Percentiles rank a stretch among this genome's conserved stretches.
Evolutionary conservation across 2,888 invertebrate genomes (phyloP).

Genomic region (Lamellibrachia columna): DNA sequence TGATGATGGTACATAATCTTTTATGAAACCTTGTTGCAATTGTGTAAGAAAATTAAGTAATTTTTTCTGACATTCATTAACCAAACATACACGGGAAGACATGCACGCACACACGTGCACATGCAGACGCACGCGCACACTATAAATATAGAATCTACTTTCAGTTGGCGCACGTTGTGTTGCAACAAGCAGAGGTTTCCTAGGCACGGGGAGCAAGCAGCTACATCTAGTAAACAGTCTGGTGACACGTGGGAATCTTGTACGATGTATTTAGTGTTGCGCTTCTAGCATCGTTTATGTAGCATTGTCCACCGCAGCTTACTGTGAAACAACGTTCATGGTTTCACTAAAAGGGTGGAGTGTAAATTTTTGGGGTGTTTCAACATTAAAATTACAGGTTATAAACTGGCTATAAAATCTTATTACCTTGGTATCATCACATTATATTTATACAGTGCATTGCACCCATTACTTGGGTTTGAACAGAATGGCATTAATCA

Average conservation of each 20-base stretch:
- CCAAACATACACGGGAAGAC: background rate
- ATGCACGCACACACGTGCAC: background rate
- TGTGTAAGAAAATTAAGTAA: background rate
- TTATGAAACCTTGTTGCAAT: background rate
- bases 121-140: background rate
- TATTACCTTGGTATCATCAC: no score
- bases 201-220: conserved; percentile 7
- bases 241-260: background rate
- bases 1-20: background rate
- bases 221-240: background rate
- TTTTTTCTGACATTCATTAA: background rate
- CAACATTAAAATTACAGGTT: no score
- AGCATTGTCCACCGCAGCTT: background rate
- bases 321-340: background rate
- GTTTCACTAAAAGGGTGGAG: no score
- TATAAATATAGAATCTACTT: background rate
- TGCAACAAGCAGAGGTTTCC: background rate
- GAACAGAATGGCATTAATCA: background rate
- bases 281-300: background rate
- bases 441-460: no score
- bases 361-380: no score
- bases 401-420: no score
- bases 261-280: background rate
- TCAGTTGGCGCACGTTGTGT: background rate
- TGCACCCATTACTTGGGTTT: no score